Evolutionary conservation across 2,797 vertebrate species (phyloP).

Genomic region (Mormyrus proboscirostris): DNA sequence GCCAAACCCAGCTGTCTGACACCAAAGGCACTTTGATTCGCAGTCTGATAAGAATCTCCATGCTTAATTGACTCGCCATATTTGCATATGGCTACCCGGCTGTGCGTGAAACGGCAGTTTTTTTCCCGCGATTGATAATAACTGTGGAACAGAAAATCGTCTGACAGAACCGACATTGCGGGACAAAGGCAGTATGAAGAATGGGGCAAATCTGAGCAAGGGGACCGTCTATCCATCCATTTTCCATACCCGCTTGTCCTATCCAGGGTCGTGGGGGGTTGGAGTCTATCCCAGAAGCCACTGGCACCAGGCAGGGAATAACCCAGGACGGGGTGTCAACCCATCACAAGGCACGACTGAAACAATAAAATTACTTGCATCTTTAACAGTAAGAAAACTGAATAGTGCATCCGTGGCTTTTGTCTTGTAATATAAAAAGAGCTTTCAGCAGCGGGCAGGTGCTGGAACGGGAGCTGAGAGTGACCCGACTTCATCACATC

Average conservation of each 20-base stretch:
- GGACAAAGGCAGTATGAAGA: neutral
- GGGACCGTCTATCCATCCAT: neutral
- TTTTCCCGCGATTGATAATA: neutral
- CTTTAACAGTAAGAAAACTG: neutral
- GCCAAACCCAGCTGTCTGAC: neutral
- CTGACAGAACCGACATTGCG: neutral
- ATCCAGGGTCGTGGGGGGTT: neutral
- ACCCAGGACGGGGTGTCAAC: neutral
- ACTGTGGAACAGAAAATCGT: neutral
- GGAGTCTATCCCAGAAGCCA: neutral
- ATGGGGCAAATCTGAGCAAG: no score
- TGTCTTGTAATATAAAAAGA: neutral
- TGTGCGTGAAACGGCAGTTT: neutral
- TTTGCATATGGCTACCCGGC: constrained; percentile 4
- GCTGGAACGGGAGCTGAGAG: neutral
- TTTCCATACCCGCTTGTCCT: neutral
- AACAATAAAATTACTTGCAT: neutral
- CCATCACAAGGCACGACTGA: neutral
- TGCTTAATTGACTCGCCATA: constrained; percentile 7
- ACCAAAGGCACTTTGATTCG: constrained; percentile 4
- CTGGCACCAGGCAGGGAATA: neutral
- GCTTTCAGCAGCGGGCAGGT: neutral
- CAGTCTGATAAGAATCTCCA: neutral
- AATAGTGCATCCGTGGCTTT: neutral
- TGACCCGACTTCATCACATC: neutral